Base-by-base conservation (phyloP, 1,140 invertebrate genomes). In the Drosophila carrolli region DNA sequence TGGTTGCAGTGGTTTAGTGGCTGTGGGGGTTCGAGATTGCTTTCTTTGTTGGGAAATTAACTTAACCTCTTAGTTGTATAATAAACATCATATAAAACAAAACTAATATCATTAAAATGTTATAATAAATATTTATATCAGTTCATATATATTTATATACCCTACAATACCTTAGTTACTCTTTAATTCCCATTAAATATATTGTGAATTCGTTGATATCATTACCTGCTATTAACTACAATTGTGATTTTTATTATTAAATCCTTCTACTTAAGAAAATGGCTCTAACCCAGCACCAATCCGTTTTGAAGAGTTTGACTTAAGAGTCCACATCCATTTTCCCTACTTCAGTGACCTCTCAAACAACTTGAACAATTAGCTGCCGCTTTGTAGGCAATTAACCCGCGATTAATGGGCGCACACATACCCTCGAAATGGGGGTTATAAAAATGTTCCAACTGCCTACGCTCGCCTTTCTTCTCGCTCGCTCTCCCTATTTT, bases 361-460 rank as follows among this genome's bases (percentile, higher is more conserved):
- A 53, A 58, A 61, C 56, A 75, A 74, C 65, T 71, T 72, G 61
- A 75, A 72, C 83, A 88, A 88, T 88, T 88, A 88, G 83, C 83
- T 51, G 86, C 80, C 80, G 83, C 83, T 80, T 83, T 89, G 84
- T 83, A 83, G 83, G 84, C 83, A 88, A 88, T 88, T 88, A 88
- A 88, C 83, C 53, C 50, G 65, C 83, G 84, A 88, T 88, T 88
- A 89, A 88, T 88, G 83, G 83, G 60, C 63, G 65, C 71, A 70
- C 72, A 78, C 43, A 68, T 63, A 54, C 59, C 70, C 66, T 65
- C 56, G 13, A 32, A 56, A 44, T 47, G 56, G 61, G 65, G 68
- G 78, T 78, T 73, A 75, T 86, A 86, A 88, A 86, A 83, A 48
- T 79, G 75, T 82, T 88, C 67, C 62, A 61, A 83, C 81, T 70